These are phyloP conservation scores for Holothuria scabra DNA, from an alignment of 53 echinoderm and acorn worm species.

Conservation along the genomic window DNA sequence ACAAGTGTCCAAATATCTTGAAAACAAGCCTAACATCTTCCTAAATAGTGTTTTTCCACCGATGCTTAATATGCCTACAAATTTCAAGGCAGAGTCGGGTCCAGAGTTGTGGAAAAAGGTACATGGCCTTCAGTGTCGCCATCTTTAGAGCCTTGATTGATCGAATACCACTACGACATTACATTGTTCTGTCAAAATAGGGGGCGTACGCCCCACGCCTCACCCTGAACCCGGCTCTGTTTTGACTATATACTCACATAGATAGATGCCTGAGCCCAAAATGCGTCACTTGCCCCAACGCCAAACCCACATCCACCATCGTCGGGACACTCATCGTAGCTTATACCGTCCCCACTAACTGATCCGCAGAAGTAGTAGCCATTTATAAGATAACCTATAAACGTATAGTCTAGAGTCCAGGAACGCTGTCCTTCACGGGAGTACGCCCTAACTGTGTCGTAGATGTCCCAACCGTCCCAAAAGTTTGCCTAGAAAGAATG, in stretches of 20 bases:
- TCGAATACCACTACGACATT: no score
- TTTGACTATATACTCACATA: slow-evolving; percentile 45
- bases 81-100: no score
- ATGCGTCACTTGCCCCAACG: slow-evolving; percentile 54
- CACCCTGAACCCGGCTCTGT: no score
- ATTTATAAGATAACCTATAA: slow-evolving; percentile 78
- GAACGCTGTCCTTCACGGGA: slow-evolving; percentile 67
- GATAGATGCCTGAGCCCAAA: slow-evolving; percentile 67
- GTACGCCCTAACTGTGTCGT: slow-evolving; percentile 69
- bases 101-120: no score
- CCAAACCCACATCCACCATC: slow-evolving; percentile 63
- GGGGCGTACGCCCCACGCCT: no score
- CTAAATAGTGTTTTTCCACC: no score
- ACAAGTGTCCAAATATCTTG: no score
- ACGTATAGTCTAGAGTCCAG: slow-evolving; percentile 64
- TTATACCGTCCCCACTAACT: slow-evolving; percentile 28
- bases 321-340: slow-evolving; percentile 52
- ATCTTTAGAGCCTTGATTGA: no score
- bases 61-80: no score
- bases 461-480: slow-evolving; percentile 90
- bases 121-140: no score
- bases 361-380: slow-evolving; percentile 64
- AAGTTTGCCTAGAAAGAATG: slow-evolving; percentile 56
- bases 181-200: no score
- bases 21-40: no score